Evolutionary conservation across 2,797 vertebrate species (phyloP).

Genomic region (Silurus aristotelis): DNA sequence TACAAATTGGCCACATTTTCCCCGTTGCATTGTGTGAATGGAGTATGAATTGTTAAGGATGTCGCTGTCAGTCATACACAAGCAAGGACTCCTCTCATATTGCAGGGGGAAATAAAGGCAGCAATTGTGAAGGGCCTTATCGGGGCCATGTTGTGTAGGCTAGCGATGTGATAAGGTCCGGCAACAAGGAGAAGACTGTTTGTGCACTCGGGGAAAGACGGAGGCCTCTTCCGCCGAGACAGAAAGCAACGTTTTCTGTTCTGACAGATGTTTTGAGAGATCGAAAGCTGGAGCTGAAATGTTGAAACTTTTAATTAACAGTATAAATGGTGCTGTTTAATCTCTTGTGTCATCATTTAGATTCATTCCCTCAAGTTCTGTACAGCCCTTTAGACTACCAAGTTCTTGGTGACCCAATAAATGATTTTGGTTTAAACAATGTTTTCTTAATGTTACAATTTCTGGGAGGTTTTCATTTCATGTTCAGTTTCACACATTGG

Average conservation of each 20-base stretch:
- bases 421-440: background rate
- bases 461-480: background rate
- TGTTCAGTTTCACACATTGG: background rate
- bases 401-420: background rate
- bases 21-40: constrained; percentile 41
- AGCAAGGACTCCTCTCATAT: constrained; percentile 56
- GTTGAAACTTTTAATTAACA: background rate
- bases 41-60: constrained; percentile 60
- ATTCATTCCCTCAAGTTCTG: background rate
- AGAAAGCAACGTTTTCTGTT: constrained; percentile 48
- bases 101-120: constrained; percentile 60
- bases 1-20: constrained; percentile 36
- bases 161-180: constrained; percentile 58
- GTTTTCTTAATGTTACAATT: background rate
- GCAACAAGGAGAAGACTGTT: constrained; percentile 61
- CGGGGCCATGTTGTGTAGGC: constrained; percentile 60
- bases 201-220: constrained; percentile 40
- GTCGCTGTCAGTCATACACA: constrained; percentile 61
- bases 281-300: constrained; percentile 34
- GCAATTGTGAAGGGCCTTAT: constrained; percentile 60
- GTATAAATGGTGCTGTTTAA: background rate
- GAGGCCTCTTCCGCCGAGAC: constrained; percentile 43
- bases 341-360: background rate
- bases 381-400: background rate
- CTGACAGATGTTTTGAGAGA: background rate